Conservation (phyloP, 2,888 invertebrate species). For the Megaustenia siamemsis region DNA sequence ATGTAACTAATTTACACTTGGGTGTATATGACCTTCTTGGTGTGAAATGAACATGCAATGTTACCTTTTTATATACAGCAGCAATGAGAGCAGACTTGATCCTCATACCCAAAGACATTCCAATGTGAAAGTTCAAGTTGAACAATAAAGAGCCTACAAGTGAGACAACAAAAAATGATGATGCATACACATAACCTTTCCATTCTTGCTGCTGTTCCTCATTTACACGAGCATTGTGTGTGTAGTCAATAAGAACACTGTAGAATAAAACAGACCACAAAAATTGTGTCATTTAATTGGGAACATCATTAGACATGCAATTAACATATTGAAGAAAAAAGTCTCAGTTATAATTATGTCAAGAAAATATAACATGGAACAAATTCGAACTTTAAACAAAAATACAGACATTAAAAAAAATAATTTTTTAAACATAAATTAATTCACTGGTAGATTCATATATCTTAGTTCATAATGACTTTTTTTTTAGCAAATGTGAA, state of each 20-base stretch:
- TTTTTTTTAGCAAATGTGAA: no score
- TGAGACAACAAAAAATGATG: conserved; percentile 87
- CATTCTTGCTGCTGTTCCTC: conserved; percentile 82
- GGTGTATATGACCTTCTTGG: no score
- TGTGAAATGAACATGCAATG: neutral
- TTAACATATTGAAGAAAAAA: no score
- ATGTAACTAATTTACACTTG: no score
- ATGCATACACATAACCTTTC: conserved; percentile 93
- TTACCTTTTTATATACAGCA: conserved; percentile 91
- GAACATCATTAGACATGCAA: neutral
- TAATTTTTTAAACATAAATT: no score
- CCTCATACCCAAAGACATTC: conserved; percentile 90
- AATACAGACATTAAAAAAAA: no score
- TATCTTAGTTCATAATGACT: no score
- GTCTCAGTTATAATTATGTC: no score
- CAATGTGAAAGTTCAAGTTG: conserved; percentile 92
- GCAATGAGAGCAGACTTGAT: conserved; percentile 93
- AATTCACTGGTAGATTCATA: no score
- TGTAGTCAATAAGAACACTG: conserved; percentile 57
- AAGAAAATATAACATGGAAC: neutral
- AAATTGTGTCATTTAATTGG: neutral
- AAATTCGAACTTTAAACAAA: no score
- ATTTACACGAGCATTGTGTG: conserved; percentile 42
- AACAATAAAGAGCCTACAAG: conserved; percentile 90
- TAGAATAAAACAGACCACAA: neutral